phyloP scores from a whole-genome alignment of 2,113 vertebrate species.

The Myrmecophaga tridactyla region DNA sequence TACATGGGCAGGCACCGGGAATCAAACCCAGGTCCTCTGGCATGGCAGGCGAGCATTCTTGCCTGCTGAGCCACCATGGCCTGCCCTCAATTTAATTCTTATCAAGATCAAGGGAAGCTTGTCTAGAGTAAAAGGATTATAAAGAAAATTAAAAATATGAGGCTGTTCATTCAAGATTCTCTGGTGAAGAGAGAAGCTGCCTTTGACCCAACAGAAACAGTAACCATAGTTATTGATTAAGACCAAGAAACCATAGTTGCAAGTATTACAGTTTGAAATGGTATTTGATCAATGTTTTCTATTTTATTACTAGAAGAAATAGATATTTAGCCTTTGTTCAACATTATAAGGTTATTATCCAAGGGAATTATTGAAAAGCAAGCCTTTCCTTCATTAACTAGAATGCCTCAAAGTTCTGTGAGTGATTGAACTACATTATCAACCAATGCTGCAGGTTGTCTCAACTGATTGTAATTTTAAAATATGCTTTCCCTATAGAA shows the following conservation, averaged over 20 bases:
- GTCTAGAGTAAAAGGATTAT: neutral
- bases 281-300: constrained; percentile 43
- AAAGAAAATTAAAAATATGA: neutral
- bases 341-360: constrained; percentile 20
- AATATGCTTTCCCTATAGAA: constrained; percentile 46
- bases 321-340: neutral
- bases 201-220: neutral
- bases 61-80: no score
- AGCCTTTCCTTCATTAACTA: constrained; percentile 41
- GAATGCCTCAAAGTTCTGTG: constrained; percentile 20
- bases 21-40: no score
- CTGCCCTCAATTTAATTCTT: neutral
- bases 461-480: constrained; percentile 26
- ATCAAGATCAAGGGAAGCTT: neutral
- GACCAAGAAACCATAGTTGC: neutral
- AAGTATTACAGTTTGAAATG: constrained; percentile 1
- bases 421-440: constrained; percentile 21
- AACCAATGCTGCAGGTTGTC: constrained; percentile 24
- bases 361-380: constrained; percentile 37
- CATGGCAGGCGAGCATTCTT: no score
- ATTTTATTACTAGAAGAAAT: constrained; percentile 20
- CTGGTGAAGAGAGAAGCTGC: neutral
- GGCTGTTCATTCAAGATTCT: neutral
- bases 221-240: no score
- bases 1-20: no score